Evolutionary conservation across 1,140 invertebrate genomes (phyloP).

Genomic region (Schlechtendalia chinensis): DNA sequence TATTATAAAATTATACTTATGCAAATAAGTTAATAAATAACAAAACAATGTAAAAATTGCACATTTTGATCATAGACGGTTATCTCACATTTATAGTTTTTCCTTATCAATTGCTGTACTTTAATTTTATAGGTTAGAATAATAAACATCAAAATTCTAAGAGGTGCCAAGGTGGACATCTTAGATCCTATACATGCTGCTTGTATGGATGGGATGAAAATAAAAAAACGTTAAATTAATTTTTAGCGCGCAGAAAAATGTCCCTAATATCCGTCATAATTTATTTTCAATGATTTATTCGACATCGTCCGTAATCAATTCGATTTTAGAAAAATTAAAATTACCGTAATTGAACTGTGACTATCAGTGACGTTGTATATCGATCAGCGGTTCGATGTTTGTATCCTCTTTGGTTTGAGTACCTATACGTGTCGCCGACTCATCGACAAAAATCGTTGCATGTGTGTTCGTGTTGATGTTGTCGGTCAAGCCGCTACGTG

Average conservation of each 20-base stretch:
- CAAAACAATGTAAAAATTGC: not conserved
- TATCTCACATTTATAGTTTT: not conserved
- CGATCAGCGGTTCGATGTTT: not conserved
- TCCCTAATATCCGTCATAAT: too few species aligned
- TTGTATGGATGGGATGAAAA: too few species aligned
- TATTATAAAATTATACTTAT: not conserved
- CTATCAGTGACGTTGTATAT: too few species aligned
- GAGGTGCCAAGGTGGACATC: too few species aligned
- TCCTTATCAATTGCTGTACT: not conserved
- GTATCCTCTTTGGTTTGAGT: slow-evolving; percentile 8
- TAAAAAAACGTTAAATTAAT: too few species aligned
- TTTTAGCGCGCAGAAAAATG: too few species aligned
- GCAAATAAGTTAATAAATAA: not conserved
- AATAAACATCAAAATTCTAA: not conserved
- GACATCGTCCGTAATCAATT: too few species aligned
- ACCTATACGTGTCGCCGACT: slow-evolving; percentile 46
- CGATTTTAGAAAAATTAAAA: too few species aligned
- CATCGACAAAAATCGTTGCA: slow-evolving; percentile 49
- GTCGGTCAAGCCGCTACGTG: slow-evolving; percentile 45
- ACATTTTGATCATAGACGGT: not conserved
- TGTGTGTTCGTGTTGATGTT: slow-evolving; percentile 49
- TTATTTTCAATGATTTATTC: too few species aligned
- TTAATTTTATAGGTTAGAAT: not conserved
- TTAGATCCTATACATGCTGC: too few species aligned
- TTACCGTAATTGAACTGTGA: too few species aligned